Evolutionary conservation across 2,888 invertebrate genomes (phyloP), one percentile per base, ranked within the genome.

Genomic region (Geotrupes spiniger): DNA sequence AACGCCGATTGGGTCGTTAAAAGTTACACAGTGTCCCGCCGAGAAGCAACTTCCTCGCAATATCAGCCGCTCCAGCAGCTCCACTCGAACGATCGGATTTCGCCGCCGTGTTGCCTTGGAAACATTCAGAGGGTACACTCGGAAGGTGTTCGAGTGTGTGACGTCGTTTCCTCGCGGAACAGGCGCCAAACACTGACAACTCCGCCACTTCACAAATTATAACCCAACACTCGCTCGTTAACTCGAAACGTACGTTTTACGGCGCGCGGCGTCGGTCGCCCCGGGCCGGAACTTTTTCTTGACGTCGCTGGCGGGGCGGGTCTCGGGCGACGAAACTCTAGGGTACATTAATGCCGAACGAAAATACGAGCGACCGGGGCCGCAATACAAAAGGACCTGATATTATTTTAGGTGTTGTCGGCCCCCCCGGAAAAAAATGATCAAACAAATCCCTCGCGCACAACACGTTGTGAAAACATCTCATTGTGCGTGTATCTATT

Each of bases 391-490:
- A 21, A 6, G 4, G 21, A 21, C 21, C 6, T 21, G 15, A 36
- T 53, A 53, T 53, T 53, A 53, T 53, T 53, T 53, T 53, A 53
- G 50, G 50, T 42, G 53, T 51, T 43, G 44, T 26, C 38, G 40
- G 37, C 40, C 16, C 44, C n/a, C n/a, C n/a, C n/a, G n/a, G n/a
- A n/a, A n/a, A n/a, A n/a, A 43, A 50, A 46, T 46, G 46, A 21
- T 21, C 21, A 52, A 53, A 51, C 51, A 52, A 52, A 51, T 49
- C 51, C 54, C 49, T 21, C 41, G 40, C 37, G 45, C 48, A 52
- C 54, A 65, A 69, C 70, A 68, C 69, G 65, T 64, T 68, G 63
- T 66, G 61, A 68, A 67, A 70, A 70, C 70, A 70, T 68, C 68
- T 68, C 63, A 64, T 67, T 70, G 68, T 69, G 52, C 54, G 57